Evolutionary conservation across 2,888 invertebrate genomes (phyloP), one percentile per base, ranked within the genome.

Genomic region (Plebejus anna): DNA sequence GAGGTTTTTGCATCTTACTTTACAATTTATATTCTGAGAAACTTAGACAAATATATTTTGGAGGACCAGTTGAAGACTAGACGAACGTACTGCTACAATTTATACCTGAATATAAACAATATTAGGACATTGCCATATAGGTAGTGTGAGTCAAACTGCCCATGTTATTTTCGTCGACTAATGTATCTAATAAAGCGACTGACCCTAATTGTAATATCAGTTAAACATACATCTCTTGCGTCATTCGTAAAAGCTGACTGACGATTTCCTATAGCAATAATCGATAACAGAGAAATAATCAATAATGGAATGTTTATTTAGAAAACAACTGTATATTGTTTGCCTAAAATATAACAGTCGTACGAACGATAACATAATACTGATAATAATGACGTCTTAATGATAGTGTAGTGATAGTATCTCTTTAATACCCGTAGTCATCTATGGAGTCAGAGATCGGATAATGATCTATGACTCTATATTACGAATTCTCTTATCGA

Each of bases 201-300:
- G 71, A 71, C 71, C 71, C 71, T 22, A 71, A 70, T 42, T 70
- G 22, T 42, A 42, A 71, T 71, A 71, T 71, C 71, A n/a, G 71
- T 22, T 71, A 71, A 71, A 70, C 70, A 70, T 71, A 71, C 71
- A 71, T 38, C 71, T 71, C n/a, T 71, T 71, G 42, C 71, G 42
- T 71, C 71, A 42, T 42, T n/a, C n/a, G n/a, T 4, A 42, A 71
- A 71, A 71, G 71, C 42, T 70, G 70, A 36, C 32, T 36, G 2
- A 70, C 38, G 5, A 70, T 70, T 38, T 36, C 61, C 32, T 70
- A 70, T 28, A 28, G 6, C 9, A 36, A 36, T 13, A 70, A 70
- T 38, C 38, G 38, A n/a, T 38, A 7, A 38, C 9, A 70, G 5
- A 16, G 5, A 70, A 16, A 4, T 38, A 16, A 13, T 38, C 6